Evolutionary conservation across 2,888 invertebrate species (phyloP).

Genomic region (Cephus spinipes): DNA sequence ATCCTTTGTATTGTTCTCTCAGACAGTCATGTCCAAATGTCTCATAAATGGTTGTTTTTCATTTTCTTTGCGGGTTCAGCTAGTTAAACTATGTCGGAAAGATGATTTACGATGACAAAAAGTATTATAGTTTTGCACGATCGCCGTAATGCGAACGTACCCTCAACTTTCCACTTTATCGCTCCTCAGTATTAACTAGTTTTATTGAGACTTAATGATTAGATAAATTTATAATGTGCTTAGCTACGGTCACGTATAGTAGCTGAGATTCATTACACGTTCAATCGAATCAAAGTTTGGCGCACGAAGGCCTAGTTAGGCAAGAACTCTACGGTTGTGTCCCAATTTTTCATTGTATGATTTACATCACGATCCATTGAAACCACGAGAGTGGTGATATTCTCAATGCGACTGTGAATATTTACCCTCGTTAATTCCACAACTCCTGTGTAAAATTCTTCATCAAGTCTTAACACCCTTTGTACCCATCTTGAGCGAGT

Average conservation of each 20-base stretch:
- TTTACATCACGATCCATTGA: not conserved
- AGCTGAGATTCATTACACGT: constrained; percentile 5
- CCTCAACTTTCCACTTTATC: not conserved
- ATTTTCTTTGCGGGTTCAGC: constrained; percentile 13
- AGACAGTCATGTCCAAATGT: constrained; percentile 6
- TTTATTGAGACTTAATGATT: constrained; percentile 36
- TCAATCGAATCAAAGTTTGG: constrained; percentile 6
- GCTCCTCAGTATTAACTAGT: constrained; percentile 38
- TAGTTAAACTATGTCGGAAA: not conserved
- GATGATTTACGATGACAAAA: not conserved
- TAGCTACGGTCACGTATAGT: constrained; percentile 25
- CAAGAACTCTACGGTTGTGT: not conserved
- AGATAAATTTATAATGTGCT: constrained; percentile 31
- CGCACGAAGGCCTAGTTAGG: constrained; percentile 5
- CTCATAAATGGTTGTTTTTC: constrained; percentile 21
- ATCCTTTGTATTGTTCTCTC: not conserved
- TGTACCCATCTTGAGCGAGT: not conserved
- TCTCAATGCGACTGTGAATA: not conserved
- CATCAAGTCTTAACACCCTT: not conserved
- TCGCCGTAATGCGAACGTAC: not conserved
- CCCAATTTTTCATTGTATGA: not conserved
- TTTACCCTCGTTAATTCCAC: not conserved
- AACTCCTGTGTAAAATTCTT: not conserved
- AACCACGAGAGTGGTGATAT: not conserved
- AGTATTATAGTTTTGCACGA: not conserved